These are phyloP conservation scores for Acipenser ruthenus DNA, from an alignment of 2,797 vertebrate genomes.

Conservation along the genomic window DNA sequence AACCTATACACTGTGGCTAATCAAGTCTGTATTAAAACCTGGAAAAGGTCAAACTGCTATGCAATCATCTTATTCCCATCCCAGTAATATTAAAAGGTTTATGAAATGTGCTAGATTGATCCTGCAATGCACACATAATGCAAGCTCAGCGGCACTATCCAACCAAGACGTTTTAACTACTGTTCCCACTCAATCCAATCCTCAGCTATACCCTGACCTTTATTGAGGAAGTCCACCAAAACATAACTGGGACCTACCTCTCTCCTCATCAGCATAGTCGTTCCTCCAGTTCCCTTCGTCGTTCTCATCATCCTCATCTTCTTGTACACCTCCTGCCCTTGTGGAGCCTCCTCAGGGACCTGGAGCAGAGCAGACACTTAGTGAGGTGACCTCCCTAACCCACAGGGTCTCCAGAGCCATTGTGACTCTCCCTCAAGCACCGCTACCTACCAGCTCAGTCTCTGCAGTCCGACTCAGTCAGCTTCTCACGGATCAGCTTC, in stretches of 20 bases:
- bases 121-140: too few species aligned
- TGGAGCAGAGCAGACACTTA: slow-evolving; percentile 29
- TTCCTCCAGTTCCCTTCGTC: slow-evolving; percentile 94
- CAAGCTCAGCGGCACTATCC: too few species aligned
- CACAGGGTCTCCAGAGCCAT: background rate
- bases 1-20: too few species aligned
- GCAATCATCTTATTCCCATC: too few species aligned
- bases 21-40: too few species aligned
- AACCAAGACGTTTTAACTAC: too few species aligned
- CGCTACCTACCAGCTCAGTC: slow-evolving; percentile 78
- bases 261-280: slow-evolving; percentile 75
- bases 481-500: slow-evolving; percentile 82
- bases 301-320: slow-evolving; percentile 95
- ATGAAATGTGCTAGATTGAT: too few species aligned
- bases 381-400: too few species aligned
- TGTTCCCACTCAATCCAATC: too few species aligned
- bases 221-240: slow-evolving; percentile 36
- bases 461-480: slow-evolving; percentile 69
- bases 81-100: too few species aligned
- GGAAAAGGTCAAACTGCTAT: too few species aligned
- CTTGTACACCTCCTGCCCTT: slow-evolving; percentile 73
- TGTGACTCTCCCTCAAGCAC: background rate
- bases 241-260: slow-evolving; percentile 57
- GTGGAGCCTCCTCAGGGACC: slow-evolving; percentile 69
- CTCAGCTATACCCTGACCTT: too few species aligned